These are phyloP conservation scores for Pseudomyrmex pallidus DNA, from an alignment of 1,140 invertebrate species.

Conservation along the genomic window DNA sequence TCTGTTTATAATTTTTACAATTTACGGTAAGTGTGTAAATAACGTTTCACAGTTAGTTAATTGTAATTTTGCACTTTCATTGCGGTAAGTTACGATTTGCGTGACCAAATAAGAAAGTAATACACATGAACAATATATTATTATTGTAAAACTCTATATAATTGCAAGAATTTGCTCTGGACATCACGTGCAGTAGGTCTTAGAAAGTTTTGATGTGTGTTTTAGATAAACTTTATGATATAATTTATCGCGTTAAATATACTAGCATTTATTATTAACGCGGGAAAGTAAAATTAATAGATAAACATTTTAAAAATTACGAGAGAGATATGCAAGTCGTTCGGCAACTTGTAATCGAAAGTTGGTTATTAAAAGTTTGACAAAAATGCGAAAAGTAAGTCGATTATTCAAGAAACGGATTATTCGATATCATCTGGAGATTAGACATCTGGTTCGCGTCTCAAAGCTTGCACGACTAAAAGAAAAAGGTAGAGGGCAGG, in stretches of 20 bases:
- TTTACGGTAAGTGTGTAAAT: not conserved
- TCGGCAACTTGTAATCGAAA: too few relatives aligned
- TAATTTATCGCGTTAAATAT: not conserved
- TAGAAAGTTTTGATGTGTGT: conserved; percentile 47
- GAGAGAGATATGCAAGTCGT: too few relatives aligned
- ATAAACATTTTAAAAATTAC: too few relatives aligned
- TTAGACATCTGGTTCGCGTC: too few relatives aligned
- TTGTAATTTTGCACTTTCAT: conserved; percentile 34
- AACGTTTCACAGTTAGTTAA: conserved; percentile 14
- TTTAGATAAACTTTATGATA: conserved; percentile 47
- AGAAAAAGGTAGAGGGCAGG: too few relatives aligned
- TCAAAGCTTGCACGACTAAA: too few relatives aligned
- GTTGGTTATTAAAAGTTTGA: too few relatives aligned
- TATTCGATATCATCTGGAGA: too few relatives aligned
- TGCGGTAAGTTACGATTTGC: conserved; percentile 8
- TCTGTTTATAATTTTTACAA: not conserved
- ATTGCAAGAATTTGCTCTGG: conserved; percentile 4
- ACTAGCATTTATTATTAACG: not conserved
- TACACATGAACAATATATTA: not conserved
- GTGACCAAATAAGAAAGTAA: conserved; percentile 23
- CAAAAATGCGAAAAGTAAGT: too few relatives aligned
- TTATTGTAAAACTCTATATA: conserved; percentile 42
- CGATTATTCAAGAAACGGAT: too few relatives aligned
- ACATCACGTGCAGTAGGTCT: not conserved
- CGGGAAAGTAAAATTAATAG: too few relatives aligned